A percentile compares a stretch with the other conserved stretches of the same genome.
Conservation (phyloP, 2,888 invertebrate genomes). For the Junonia oenone region DNA sequence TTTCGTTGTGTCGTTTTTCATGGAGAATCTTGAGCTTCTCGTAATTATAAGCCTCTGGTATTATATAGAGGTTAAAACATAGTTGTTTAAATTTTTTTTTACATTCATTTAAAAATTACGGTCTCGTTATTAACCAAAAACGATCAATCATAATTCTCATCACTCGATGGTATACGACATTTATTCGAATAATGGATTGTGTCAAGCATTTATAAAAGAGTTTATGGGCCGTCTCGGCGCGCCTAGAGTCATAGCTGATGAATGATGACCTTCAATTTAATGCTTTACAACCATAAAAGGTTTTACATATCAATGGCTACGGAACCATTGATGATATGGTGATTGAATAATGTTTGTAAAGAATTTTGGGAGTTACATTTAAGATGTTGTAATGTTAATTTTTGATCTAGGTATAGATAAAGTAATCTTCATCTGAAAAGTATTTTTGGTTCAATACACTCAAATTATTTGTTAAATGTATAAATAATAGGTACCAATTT, state of each 20-base stretch:
- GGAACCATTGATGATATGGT: background rate
- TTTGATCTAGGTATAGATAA: no score
- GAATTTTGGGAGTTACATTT: background rate
- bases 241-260: slow-evolving; percentile 5
- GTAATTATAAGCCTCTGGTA: no score
- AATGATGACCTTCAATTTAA: slow-evolving; percentile 5
- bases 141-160: background rate
- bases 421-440: no score
- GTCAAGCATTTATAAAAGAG: slow-evolving; percentile 20
- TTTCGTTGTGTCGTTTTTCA: no score
- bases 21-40: no score
- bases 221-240: slow-evolving; percentile 28
- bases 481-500: no score
- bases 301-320: slow-evolving; percentile 12
- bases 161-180: background rate
- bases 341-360: background rate
- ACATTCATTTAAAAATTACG: no score
- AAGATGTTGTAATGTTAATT: no score
- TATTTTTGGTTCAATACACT: no score
- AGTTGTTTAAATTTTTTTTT: no score
- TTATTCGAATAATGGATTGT: slow-evolving; percentile 15
- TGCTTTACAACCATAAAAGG: slow-evolving; percentile 1
- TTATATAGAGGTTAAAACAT: no score
- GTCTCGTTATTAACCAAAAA: background rate
- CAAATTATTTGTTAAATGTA: no score